Evolutionary conservation across 2,888 invertebrate genomes (phyloP), one percentile per base, ranked within the genome.

Genomic region (Dichetophora obliterata): DNA sequence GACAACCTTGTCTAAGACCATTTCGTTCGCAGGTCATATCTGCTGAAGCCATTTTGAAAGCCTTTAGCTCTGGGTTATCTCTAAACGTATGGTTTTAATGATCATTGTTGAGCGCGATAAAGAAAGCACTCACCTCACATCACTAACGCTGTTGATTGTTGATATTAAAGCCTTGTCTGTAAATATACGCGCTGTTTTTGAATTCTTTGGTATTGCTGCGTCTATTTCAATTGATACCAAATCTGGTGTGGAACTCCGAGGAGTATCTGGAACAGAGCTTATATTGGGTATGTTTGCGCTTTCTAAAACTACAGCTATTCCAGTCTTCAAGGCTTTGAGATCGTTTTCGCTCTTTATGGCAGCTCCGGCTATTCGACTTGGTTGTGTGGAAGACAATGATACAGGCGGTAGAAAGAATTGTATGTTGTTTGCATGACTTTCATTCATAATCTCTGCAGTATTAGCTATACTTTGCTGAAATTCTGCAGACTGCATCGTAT

Each of bases 1-100:
- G 76, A 0, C 86, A 63, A 50, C 85, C 86, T 11, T 82, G 48
- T 19, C 84, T 85, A 8, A 89, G 68, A 43, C 88, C 87, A 78
- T 88, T 86, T 3, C 88, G 83, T 70, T 89, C 88, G 0, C 77
- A 79, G 0, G 85, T 85, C 0, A 88, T 80, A 66, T 89, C 88
- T 19, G 81, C 82, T 0, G 88, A 70, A 1, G 87, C 85, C 50
- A 88, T 89, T 76, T 87, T 86, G 37, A 87, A 84, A 3, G 86
- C 87, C 0, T 85, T 84, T 74, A 89, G 74, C 68, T 89, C 89
- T 6, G 69, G 63, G 24, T 24, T 52, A 5, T 59, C 71, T 5
- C 34, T n/a, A 16, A 19, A 63, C 19, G 5, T 19, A 1, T 19
- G 19, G 9, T 54, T 19, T n/a, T 5, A 43, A 43, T 43, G 6